Percentiles rank a stretch among this genome's conserved stretches.
Evolutionary conservation across 1,140 invertebrate species (phyloP).

Genomic region (Nebria ingens): DNA sequence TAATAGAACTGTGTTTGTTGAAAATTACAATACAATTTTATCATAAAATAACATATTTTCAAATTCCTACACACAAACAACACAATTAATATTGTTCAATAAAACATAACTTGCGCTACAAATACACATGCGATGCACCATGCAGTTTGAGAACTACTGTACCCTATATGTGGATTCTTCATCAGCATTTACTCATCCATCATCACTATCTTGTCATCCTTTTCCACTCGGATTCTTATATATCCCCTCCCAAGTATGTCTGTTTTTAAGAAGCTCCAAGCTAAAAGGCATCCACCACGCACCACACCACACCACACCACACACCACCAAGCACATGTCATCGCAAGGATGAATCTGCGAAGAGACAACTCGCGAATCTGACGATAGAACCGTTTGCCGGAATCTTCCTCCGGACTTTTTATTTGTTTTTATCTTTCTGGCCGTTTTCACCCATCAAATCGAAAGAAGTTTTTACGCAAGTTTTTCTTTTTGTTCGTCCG

Average conservation of each 20-base stretch:
- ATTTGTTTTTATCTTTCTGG: slow-evolving; percentile 8
- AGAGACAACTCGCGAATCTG: not conserved
- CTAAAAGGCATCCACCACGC: no score
- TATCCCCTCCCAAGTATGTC: not conserved
- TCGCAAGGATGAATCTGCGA: no score
- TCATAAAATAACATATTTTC: no score
- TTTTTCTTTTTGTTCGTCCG: no score
- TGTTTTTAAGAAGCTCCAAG: not conserved
- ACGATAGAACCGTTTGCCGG: not conserved
- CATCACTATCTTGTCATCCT: slow-evolving; percentile 2
- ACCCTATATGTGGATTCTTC: not conserved
- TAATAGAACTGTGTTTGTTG: no score
- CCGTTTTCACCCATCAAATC: slow-evolving; percentile 6
- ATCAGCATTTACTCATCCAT: not conserved
- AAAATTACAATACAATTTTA: no score
- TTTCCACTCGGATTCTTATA: not conserved
- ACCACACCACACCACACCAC: not conserved
- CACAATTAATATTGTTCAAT: no score
- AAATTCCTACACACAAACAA: no score
- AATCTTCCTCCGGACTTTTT: not conserved
- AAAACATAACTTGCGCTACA: no score
- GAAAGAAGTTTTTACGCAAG: not conserved
- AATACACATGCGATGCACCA: no score
- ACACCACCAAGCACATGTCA: not conserved
- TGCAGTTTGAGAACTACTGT: no score